Evolutionary conservation across 2,888 invertebrate species (phyloP), one percentile per base, ranked within the genome.

Genomic region (Orchesellides sinensis): DNA sequence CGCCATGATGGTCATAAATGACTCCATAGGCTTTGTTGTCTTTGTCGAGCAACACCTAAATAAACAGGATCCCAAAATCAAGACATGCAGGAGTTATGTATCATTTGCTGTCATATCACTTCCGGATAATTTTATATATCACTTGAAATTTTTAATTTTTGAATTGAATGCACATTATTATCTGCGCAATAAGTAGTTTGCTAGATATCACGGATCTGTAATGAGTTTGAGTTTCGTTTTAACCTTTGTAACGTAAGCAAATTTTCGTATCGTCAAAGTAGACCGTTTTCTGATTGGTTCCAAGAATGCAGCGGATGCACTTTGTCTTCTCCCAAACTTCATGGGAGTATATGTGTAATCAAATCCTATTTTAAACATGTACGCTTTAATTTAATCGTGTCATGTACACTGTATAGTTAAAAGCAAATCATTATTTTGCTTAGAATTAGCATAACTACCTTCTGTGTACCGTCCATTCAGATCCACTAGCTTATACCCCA

Each of bases 211-310:
- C 35, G 35, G 35, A 35, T 35, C 5, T 8, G 35, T 35, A 35
- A n/a, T n/a, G n/a, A n/a, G n/a, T n/a, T n/a, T n/a, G n/a, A n/a
- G n/a, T n/a, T n/a, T n/a, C 35, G 12, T 12, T 12, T 35, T 5
- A 12, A 87, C 87, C 78, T 83, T 78, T 70, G 84, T 81, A 17
- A 86, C 86, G 54, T 83, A 74, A n/a, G 87, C 82, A 63, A 77
- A 88, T 83, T 88, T 88, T 63, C 83, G 65, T 35, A 88, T 86
- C 1, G 83, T 85, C 8, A 88, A 52, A 27, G 86, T 86, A 4
- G 69, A 68, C 47, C 88, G 49, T 4, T 45, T 66, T 65, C 86
- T 32, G 2, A 85, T 82, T 40, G 85, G 70, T 14, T 80, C 75
- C 12, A 88, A 81, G 54, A 70, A 85, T 12, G 85, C 81, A 10